A percentile compares a stretch with the other conserved stretches of the same genome.
Conservation (phyloP, 2,888 invertebrate species). For the Parnassius orleans region DNA sequence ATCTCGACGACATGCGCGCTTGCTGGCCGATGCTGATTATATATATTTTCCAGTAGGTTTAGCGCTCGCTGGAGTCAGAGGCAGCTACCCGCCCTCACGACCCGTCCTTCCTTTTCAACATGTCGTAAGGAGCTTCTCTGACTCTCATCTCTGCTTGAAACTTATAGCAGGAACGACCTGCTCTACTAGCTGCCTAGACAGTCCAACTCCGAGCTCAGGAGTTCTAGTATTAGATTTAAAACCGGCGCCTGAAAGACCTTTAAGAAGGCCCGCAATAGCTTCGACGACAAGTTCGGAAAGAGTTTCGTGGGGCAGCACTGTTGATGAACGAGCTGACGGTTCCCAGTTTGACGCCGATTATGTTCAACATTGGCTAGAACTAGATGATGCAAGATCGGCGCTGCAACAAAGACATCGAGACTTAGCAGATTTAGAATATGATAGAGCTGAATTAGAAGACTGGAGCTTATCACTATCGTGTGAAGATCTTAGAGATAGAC, state of each 20-base stretch:
- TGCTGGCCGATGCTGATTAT: conserved; percentile 83
- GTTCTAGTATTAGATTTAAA: conserved; percentile 82
- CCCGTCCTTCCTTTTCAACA: conserved; percentile 86
- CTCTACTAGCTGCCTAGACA: conserved; percentile 75
- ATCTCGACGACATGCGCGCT: conserved; percentile 78
- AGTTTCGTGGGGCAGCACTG: conserved; percentile 81
- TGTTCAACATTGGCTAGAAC: conserved; percentile 87
- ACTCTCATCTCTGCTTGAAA: conserved; percentile 87
- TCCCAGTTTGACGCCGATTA: conserved; percentile 86
- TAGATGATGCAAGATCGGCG: conserved; percentile 86
- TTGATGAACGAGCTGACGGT: conserved; percentile 80
- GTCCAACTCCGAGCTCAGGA: conserved; percentile 83
- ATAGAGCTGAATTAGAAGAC: conserved; percentile 88
- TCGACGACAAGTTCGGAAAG: conserved; percentile 73
- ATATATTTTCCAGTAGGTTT: conserved; percentile 86
- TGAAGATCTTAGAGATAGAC: conserved; percentile 83
- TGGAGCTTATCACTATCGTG: conserved; percentile 88
- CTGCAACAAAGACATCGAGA: conserved; percentile 85
- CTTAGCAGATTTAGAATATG: conserved; percentile 86
- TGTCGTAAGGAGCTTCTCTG: conserved; percentile 87
- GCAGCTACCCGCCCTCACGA: conserved; percentile 87
- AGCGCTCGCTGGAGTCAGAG: conserved; percentile 83
- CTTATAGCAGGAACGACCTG: conserved; percentile 82
- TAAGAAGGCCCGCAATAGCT: conserved; percentile 80
- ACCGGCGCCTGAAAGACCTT: conserved; percentile 78